These are phyloP conservation scores for Diadegma fenestrale DNA, from an alignment of 2,888 invertebrate genomes.

Conservation along the genomic window DNA sequence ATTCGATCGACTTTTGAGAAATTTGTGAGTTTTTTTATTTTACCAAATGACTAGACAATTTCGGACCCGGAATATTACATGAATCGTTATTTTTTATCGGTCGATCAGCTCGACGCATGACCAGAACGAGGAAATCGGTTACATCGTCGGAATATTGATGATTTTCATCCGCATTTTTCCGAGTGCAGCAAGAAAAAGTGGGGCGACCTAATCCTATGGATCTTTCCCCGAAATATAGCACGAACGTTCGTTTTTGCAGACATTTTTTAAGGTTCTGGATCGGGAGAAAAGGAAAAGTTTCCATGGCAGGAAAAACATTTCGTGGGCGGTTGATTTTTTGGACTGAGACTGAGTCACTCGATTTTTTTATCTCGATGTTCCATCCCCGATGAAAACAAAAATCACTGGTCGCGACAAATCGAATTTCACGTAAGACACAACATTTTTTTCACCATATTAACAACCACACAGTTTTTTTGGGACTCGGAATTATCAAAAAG, in stretches of 20 bases:
- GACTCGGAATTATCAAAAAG: neutral
- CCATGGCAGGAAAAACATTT: neutral
- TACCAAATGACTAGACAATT: slow-evolving; percentile 11
- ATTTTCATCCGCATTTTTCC: slow-evolving; percentile 38
- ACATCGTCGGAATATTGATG: slow-evolving; percentile 60
- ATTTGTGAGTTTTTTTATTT: neutral
- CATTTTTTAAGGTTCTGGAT: neutral
- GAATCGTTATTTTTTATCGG: slow-evolving; percentile 41
- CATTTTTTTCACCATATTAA: slow-evolving; percentile 28
- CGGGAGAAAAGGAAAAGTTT: neutral
- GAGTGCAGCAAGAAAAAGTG: slow-evolving; percentile 8
- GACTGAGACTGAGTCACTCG: neutral
- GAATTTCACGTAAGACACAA: slow-evolving; percentile 17
- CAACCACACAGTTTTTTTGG: slow-evolving; percentile 22
- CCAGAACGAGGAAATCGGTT: slow-evolving; percentile 56
- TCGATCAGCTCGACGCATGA: slow-evolving; percentile 71
- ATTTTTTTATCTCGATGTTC: slow-evolving; percentile 10
- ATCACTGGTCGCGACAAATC: neutral
- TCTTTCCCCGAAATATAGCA: neutral
- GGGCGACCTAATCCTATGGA: neutral
- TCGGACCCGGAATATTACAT: slow-evolving; percentile 20
- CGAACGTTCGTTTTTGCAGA: neutral
- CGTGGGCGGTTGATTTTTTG: neutral
- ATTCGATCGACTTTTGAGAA: neutral
- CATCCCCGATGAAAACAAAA: slow-evolving; percentile 7